Evolutionary conservation across 2,797 vertebrate genomes (phyloP), one percentile per base, ranked within the genome.

Genomic region (Pantherophis alleghaniensis): DNA sequence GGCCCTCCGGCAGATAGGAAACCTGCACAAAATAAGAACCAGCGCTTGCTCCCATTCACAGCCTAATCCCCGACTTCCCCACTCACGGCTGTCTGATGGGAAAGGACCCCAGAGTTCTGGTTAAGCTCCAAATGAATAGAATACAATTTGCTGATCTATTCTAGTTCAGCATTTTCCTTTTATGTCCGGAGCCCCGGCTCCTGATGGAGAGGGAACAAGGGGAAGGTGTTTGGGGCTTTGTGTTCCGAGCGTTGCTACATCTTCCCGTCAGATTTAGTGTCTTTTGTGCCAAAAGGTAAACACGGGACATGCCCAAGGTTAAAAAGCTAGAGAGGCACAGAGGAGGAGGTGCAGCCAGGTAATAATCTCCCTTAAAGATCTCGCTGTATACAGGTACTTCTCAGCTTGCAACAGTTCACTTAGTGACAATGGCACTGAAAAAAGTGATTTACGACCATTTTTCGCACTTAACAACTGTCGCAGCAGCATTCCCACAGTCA

Each of bases 131-230:
- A 5, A 1, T 90, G 88, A 92, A 90, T 92, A 66, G 74, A 90
- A 86, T 87, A 7, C 32, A 74, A 91, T 91, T 51, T 88, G 53
- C 92, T 74, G 90, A 88, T 88, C 56, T 11, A 24, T 42, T 69
- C 26, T 42, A n/a, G 28, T 53, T 91, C 91, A 93, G 79, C 79
- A 87, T 37, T 86, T 93, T 57, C 32, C 26, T 59, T 83, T 56
- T 51, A 32, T 32, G 10, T 12, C 26, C 11, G 7, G 20, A 47
- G 59, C 11, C 11, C 51, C 47, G 32, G 89, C 20, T 83, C 2
- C 28, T 24, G 7, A 55, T 42, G 42, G 66, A 74, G 53, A 32
- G 66, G 87, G 26, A 90, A 7, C 26, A 24, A 37, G 51, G 9
- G 79, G 20, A 63, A 51, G 2, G 26, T 28, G 74, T 20, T 47